A percentile compares a stretch with the other conserved stretches of the same genome.
These are phyloP conservation scores for Amblyjoppa fuscipennis DNA, from an alignment of 2,888 invertebrate species.

Conservation along the genomic window DNA sequence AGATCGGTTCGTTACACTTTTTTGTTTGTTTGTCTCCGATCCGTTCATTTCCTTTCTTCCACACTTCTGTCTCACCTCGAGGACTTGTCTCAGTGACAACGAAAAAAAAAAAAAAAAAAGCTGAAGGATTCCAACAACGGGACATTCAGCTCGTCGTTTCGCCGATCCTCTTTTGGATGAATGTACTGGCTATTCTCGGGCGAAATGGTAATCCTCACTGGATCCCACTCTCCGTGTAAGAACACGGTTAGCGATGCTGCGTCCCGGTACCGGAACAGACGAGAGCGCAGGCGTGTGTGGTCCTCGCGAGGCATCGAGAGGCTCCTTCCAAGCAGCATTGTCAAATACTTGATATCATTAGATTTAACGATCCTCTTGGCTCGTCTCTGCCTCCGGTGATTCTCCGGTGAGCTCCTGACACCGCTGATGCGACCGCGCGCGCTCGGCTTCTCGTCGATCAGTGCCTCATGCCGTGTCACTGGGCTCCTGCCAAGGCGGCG, in stretches of 20 bases:
- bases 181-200: neutral
- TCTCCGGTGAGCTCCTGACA: conserved; percentile 11
- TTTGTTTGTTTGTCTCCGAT: conserved; percentile 11
- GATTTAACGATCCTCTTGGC: conserved; percentile 80
- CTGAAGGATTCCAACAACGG: neutral
- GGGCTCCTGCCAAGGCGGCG: conserved; percentile 80
- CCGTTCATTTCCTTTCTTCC: neutral
- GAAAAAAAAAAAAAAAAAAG: neutral
- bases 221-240: neutral
- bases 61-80: neutral
- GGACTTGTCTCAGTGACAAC: neutral
- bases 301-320: conserved; percentile 64
- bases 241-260: neutral
- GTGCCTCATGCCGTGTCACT: conserved; percentile 80
- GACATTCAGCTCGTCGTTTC: neutral
- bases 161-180: neutral
- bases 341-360: conserved; percentile 83
- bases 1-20: conserved; percentile 56
- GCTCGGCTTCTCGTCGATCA: conserved; percentile 66
- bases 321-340: conserved; percentile 72
- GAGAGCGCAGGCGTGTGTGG: conserved; percentile 75
- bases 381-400: conserved; percentile 32
- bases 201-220: neutral
- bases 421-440: conserved; percentile 74
- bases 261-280: neutral